A percentile compares a stretch with the other conserved stretches of the same genome.
Evolutionary conservation across 2,888 invertebrate genomes (phyloP).

Genomic region (Volucella bombylans): DNA sequence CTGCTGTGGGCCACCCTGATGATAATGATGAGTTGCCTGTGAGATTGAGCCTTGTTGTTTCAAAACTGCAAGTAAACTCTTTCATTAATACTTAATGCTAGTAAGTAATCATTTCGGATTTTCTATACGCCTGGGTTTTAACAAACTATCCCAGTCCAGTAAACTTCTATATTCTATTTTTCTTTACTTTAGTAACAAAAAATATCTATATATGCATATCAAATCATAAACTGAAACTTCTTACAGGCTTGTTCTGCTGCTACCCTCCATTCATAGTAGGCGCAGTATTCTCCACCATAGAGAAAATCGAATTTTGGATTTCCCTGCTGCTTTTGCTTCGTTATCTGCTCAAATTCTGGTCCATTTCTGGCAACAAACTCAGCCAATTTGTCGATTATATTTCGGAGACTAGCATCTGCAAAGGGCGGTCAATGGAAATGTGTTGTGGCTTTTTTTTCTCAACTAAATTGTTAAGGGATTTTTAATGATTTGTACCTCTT

Average conservation of each 20-base stretch:
- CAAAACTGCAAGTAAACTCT: slow-evolving; percentile 85
- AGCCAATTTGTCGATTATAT: slow-evolving; percentile 99
- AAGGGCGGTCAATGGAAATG: slow-evolving; percentile 22
- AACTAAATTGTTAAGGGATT: neutral
- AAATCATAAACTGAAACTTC: slow-evolving; percentile 77
- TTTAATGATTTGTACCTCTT: slow-evolving; percentile 73
- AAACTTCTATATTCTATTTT: neutral
- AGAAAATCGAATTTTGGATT: slow-evolving; percentile 98
- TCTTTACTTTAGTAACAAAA: slow-evolving; percentile 14
- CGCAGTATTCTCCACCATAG: slow-evolving; percentile 97
- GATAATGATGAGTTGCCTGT: slow-evolving; percentile 78
- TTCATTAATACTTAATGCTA: slow-evolving; percentile 53
- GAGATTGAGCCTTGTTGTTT: slow-evolving; percentile 86
- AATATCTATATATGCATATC: neutral
- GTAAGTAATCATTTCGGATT: slow-evolving; percentile 8
- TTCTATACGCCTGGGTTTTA: slow-evolving; percentile 37
- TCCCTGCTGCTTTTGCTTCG: slow-evolving; percentile 98
- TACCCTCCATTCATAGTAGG: slow-evolving; percentile 98
- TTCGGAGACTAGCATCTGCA: slow-evolving; percentile 94
- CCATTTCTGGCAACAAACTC: slow-evolving; percentile 99
- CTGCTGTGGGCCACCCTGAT: slow-evolving; percentile 72
- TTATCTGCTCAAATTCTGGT: slow-evolving; percentile 99
- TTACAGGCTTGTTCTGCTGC: slow-evolving; percentile 96
- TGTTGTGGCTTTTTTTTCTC: neutral
- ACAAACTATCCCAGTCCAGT: slow-evolving; percentile 70